A percentile compares a stretch with the other conserved stretches of the same genome.
These are phyloP conservation scores for Channa argus DNA, from an alignment of 2,113 vertebrate species.

Conservation along the genomic window DNA sequence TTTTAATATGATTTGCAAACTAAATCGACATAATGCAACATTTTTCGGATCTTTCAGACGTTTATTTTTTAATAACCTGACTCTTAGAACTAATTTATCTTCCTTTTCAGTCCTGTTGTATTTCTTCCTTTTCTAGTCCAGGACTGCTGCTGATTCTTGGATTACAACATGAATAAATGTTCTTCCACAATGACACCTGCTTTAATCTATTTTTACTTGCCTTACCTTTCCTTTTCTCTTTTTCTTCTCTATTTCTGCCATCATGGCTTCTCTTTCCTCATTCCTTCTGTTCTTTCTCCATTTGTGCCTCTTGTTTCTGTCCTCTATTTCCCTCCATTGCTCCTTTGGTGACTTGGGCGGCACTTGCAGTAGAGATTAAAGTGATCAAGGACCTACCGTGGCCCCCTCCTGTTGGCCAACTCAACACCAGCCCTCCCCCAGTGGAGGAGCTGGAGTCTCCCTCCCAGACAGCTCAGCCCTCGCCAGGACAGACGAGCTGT, in stretches of 20 bases:
- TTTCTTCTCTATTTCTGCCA: conserved; percentile 34
- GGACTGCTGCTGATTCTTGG: conserved; percentile 45
- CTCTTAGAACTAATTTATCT: conserved; percentile 51
- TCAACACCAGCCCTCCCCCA: conserved; percentile 87
- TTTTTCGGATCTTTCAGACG: too few relatives aligned
- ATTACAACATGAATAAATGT: conserved; percentile 30
- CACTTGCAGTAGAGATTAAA: conserved; percentile 97
- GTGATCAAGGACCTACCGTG: conserved; percentile 99
- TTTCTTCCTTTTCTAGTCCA: conserved; percentile 40
- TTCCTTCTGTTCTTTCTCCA: conserved; percentile 35
- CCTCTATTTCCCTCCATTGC: conserved; percentile 28
- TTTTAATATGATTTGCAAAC: neutral
- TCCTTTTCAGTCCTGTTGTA: conserved; percentile 57
- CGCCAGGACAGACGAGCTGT: conserved; percentile 78
- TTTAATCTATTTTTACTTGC: conserved; percentile 46
- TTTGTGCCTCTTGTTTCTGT: conserved; percentile 53
- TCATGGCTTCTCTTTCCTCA: conserved; percentile 39
- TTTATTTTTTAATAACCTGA: too few relatives aligned
- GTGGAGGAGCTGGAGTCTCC: conserved; percentile 84
- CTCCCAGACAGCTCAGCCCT: conserved; percentile 76
- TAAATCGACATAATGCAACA: neutral
- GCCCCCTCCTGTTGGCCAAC: conserved; percentile 97
- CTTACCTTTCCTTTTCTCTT: conserved; percentile 45
- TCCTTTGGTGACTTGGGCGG: conserved; percentile 60
- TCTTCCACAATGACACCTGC: conserved; percentile 10